Evolutionary conservation across 35 echinoderm and acorn worm species (phyloP), one percentile per base, ranked within the genome.

Genomic region (Heliocidaris erythrogramma): DNA sequence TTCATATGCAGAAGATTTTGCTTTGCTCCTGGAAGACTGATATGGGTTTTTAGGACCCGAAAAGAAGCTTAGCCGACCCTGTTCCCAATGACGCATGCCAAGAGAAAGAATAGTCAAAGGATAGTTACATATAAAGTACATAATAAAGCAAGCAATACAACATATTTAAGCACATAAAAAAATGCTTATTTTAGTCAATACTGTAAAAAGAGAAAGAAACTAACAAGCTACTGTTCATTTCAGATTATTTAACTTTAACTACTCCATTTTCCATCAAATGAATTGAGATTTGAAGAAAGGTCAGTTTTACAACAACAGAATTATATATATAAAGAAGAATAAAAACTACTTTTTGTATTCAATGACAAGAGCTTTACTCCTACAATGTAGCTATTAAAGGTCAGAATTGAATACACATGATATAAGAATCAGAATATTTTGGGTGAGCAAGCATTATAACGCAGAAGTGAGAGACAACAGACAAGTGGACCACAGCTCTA

Each of bases 1-100:
- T n/a, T 78, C 65, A 9, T 27, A 78, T 27, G 65, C 65, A 18
- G 65, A 78, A n/a, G 65, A 27, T 27, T 78, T 78, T 78, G 65
- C 65, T 42, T 89, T 89, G 87, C 17, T 89, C 47, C 32, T 48
- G 5, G 92, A 48, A 92, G 87, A 91, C 21, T 95, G 27, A 48
- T 95, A 47, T 7, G 86, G 60, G 92, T 42, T 92, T 49, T 91
- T 59, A 17, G 90, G 65, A 85, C 90, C 88, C 69, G 88, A 49
- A 91, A 84, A 60, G 85, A 60, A 47, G 42, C 60, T 47, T 60
- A 94, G 47, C 87, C 31, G 87, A 17, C 87, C 87, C 31, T 89
- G 31, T 12, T 89, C 31, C 31, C 87, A 18, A 27, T 89, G 87
- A 89, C 30, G 87, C 87, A 89, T 89, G 87, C 47, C 31, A 48